Evolutionary conservation across 2,888 invertebrate species (phyloP), one percentile per base, ranked within the genome.

Genomic region (Aradus depressus): DNA sequence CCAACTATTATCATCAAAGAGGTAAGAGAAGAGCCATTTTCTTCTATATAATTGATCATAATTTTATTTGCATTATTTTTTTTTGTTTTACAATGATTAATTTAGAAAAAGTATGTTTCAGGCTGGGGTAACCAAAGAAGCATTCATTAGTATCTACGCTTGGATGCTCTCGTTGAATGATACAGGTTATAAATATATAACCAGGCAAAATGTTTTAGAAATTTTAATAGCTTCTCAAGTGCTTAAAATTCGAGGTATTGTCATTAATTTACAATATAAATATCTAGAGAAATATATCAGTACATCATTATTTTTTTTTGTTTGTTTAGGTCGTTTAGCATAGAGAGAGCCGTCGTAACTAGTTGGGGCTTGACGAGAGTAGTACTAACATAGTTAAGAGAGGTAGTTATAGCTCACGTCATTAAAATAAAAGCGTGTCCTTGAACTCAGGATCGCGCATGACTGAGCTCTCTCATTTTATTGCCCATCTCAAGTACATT

Each of bases 121-220:
- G 66, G 65, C 62, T 55, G 65, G 55, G 50, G 68, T 69, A 26
- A 71, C 71, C 50, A 70, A 73, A 5, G 65, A 65, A 56, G 76
- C 84, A 1, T 86, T 86, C 63, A 74, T 75, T 43, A 75, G 79
- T 55, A 78, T 84, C 47, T 87, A 86, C 66, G 80, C 84, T 59
- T 87, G 86, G 86, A 86, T 86, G 86, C 75, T 84, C 59, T 75
- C 72, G 52, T 67, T 70, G 21, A 77, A 74, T 5, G 72, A 70
- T 50, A 80, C 80, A 3, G 78, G 80, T 58, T 76, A 74, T 57
- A 79, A 78, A 47, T 68, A 77, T 2, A 66, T 86, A 1, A 76
- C 74, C 51, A 72, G 81, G 42, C 77, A 81, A 49, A 84, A 84
- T 55, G 76, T 85, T 38, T 66, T 86, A 44, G 81, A 84, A 61